Percentiles rank a stretch among this genome's conserved stretches.
Evolutionary conservation across 2,797 vertebrate species (phyloP).

Genomic region (Chromobotia macracanthus): DNA sequence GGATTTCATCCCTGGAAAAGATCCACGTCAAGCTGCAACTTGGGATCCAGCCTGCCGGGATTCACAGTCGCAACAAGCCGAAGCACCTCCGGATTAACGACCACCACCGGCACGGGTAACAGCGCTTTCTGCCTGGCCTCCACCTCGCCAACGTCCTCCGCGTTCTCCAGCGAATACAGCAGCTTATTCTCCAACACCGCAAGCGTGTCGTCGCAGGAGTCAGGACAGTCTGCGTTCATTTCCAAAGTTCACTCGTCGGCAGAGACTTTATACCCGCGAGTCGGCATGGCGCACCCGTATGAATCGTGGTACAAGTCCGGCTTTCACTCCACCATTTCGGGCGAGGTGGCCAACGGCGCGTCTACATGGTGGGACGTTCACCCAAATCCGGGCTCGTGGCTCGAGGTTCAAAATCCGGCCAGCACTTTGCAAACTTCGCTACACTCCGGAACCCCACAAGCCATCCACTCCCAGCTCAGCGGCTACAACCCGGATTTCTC

Average conservation of each 20-base stretch:
- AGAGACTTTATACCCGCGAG: conserved; percentile 94
- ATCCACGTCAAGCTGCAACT: conserved; percentile 94
- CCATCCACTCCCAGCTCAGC: conserved; percentile 95
- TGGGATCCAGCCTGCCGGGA: conserved; percentile 94
- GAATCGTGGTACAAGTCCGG: conserved; percentile 99
- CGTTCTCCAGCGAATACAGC: conserved; percentile 96
- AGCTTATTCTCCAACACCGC: conserved; percentile 94
- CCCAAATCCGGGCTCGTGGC: conserved; percentile 96
- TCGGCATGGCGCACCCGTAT: conserved; percentile 98
- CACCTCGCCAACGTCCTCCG: conserved; percentile 94
- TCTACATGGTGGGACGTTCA: conserved; percentile 98
- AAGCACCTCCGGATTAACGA: conserved; percentile 86
- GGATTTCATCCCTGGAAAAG: conserved; percentile 99
- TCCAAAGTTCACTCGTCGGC: conserved; percentile 97
- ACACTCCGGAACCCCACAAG: conserved; percentile 92
- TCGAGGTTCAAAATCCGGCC: conserved; percentile 94
- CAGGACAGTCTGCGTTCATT: conserved; percentile 97
- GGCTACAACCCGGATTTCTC: conserved; percentile 98
- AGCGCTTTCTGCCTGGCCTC: conserved; percentile 98
- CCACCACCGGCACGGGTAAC: conserved; percentile 86
- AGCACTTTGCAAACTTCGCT: conserved; percentile 87
- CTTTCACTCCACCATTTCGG: conserved; percentile 94
- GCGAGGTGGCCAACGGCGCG: conserved; percentile 93
- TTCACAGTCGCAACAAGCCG: conserved; percentile 91
- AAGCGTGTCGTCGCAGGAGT: conserved; percentile 90